Conservation (phyloP, 1,140 invertebrate genomes). For the Microplitis mediator region DNA sequence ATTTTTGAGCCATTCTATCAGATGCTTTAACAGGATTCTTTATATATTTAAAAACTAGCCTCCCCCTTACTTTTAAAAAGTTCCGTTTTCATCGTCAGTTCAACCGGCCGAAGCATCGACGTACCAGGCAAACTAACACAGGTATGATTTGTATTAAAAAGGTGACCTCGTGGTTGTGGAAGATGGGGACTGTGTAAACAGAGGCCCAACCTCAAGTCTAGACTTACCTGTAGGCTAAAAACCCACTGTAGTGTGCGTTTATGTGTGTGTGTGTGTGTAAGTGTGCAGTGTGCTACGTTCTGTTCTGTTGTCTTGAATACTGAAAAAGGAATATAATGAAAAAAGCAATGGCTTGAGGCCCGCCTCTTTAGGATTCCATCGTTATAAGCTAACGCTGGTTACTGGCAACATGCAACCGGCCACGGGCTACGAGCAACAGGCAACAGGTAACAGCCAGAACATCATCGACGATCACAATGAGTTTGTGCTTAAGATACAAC, state of each 20-base stretch:
- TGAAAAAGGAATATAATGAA: background rate
- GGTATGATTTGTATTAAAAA: background rate
- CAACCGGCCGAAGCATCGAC: background rate
- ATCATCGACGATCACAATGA: no score
- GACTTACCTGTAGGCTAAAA: constrained; percentile 15
- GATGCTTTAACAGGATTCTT: no score
- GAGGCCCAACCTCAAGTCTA: constrained; percentile 12
- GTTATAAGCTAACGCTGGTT: background rate
- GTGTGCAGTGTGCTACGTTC: no score
- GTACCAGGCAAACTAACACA: background rate
- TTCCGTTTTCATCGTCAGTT: background rate
- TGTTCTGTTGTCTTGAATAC: no score
- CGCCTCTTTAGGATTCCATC: constrained; percentile 2
- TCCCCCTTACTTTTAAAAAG: no score
- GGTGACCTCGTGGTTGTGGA: background rate
- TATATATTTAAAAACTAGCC: no score
- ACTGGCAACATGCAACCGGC: no score
- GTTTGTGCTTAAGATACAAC: no score
- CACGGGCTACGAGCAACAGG: no score
- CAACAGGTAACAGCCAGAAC: no score
- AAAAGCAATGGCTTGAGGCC: background rate
- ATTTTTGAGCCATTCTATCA: no score
- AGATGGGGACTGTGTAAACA: constrained; percentile 19
- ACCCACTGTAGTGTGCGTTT: background rate
- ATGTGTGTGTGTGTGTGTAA: no score